Conservation (phyloP, 2,888 invertebrate species). For the Lochmaea capreae region DNA sequence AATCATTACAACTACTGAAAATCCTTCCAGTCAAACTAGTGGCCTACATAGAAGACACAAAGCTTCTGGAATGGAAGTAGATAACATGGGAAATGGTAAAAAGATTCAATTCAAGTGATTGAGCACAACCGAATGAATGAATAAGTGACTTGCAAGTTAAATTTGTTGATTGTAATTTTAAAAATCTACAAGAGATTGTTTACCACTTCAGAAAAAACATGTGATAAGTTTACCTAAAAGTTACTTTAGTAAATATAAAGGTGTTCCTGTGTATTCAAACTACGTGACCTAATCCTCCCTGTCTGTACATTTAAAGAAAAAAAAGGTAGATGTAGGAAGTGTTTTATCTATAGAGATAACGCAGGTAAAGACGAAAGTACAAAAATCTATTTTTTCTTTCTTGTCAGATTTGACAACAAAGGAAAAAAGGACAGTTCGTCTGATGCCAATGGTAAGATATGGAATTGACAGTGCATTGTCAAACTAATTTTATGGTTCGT, state of each 20-base stretch:
- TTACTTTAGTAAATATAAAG: background rate
- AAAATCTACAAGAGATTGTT: background rate
- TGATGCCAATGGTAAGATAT: constrained; percentile 26
- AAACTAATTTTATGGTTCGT: constrained; percentile 12
- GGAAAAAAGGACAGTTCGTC: constrained; percentile 5
- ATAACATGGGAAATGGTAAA: too few relatives aligned
- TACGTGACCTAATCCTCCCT: constrained; percentile 6
- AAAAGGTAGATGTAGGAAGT: background rate
- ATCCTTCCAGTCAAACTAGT: too few relatives aligned
- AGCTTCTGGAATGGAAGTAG: too few relatives aligned
- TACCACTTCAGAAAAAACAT: background rate
- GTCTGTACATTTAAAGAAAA: background rate
- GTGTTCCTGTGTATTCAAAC: background rate
- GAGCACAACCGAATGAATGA: too few relatives aligned
- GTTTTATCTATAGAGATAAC: background rate
- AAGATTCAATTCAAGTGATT: too few relatives aligned
- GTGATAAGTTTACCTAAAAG: background rate
- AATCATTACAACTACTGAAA: too few relatives aligned
- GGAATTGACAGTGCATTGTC: constrained; percentile 10
- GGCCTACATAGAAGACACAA: too few relatives aligned
- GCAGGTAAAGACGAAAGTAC: constrained; percentile 9
- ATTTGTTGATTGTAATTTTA: background rate
- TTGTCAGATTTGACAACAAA: constrained; percentile 25
- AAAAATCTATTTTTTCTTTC: background rate
- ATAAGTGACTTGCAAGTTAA: too few relatives aligned